Conservation (phyloP, 2,113 vertebrate species). For the Elephantulus edwardii region DNA sequence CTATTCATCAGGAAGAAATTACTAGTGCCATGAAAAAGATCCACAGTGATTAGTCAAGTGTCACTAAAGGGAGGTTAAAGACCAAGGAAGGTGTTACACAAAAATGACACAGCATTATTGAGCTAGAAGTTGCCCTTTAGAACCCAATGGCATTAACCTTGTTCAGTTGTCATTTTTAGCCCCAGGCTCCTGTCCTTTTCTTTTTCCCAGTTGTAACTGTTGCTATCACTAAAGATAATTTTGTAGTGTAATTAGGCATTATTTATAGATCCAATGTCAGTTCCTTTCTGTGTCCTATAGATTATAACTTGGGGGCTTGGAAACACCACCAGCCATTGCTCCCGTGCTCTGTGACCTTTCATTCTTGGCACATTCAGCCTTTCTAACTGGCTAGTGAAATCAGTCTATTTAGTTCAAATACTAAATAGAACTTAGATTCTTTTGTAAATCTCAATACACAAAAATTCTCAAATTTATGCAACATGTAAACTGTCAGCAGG, state of each 20-base stretch:
- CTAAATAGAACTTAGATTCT: neutral
- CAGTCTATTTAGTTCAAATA: neutral
- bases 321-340: neutral
- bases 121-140: neutral
- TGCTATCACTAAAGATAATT: slow-evolving; percentile 41
- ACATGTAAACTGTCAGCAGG: neutral
- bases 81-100: neutral
- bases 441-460: neutral
- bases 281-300: neutral
- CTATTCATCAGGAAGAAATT: slow-evolving; percentile 8
- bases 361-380: slow-evolving; percentile 5
- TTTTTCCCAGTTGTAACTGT: neutral
- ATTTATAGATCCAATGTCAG: slow-evolving; percentile 16
- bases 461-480: neutral
- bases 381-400: slow-evolving; percentile 21
- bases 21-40: neutral
- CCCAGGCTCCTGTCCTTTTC: neutral
- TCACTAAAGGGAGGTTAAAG: neutral
- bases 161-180: neutral
- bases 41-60: neutral
- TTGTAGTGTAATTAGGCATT: slow-evolving; percentile 15
- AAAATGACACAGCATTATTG: neutral
- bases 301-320: neutral
- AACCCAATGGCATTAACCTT: neutral
- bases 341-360: slow-evolving; percentile 33